A percentile compares a stretch with the other conserved stretches of the same genome.
Evolutionary conservation across 2,888 invertebrate genomes (phyloP).

Genomic region (Coenonympha arcania): DNA sequence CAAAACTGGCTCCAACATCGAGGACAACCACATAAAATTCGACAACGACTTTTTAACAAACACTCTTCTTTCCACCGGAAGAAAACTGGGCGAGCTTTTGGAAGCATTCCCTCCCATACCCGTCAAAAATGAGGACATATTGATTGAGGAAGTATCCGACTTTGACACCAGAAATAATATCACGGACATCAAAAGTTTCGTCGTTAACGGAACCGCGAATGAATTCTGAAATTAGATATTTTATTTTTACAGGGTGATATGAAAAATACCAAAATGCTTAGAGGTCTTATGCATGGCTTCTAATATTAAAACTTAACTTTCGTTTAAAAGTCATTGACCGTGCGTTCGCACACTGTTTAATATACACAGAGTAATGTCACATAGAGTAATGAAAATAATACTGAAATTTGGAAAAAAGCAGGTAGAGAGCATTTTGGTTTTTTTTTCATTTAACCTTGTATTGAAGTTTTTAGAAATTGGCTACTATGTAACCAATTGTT

Average conservation of each 20-base stretch:
- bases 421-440: no score
- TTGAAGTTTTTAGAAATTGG: conserved; percentile 11
- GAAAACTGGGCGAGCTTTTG: conserved; percentile 58
- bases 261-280: no score
- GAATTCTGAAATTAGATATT: conserved; percentile 38
- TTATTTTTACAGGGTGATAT: no score
- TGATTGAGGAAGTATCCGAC: conserved; percentile 60
- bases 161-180: conserved; percentile 55
- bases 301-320: no score
- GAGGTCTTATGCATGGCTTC: no score
- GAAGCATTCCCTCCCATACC: conserved; percentile 56
- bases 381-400: no score
- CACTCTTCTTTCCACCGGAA: conserved; percentile 52
- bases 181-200: conserved; percentile 60
- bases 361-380: no score
- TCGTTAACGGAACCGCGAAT: conserved; percentile 50
- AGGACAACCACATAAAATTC: conserved; percentile 38
- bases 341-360: no score
- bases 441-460: no score
- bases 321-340: no score
- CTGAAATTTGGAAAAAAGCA: no score
- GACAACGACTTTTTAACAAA: conserved; percentile 46
- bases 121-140: conserved; percentile 58
- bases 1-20: conserved; percentile 45
- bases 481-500: conserved; percentile 5